Evolutionary conservation across 2,888 invertebrate species (phyloP).

Genomic region (Yponomeuta cagnagella): DNA sequence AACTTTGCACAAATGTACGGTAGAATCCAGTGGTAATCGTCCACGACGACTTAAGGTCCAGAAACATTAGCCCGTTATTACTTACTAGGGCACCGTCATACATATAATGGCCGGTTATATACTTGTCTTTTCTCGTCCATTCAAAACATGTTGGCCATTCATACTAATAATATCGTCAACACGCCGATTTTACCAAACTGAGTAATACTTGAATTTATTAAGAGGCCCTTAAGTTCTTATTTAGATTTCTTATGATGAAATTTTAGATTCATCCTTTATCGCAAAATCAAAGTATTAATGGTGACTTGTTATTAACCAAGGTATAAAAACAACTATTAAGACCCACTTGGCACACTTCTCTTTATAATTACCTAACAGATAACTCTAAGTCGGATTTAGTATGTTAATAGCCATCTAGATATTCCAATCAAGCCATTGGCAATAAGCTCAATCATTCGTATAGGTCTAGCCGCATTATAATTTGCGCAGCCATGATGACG

Average conservation of each 20-base stretch:
- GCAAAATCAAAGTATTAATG: background rate
- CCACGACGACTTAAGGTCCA: too few species aligned
- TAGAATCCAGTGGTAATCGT: too few species aligned
- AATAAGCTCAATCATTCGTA: conserved; percentile 3
- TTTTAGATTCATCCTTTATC: background rate
- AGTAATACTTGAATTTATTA: too few species aligned
- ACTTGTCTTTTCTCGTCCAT: too few species aligned
- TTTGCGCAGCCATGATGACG: background rate
- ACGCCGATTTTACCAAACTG: background rate
- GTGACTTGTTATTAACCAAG: background rate
- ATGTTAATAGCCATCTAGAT: background rate
- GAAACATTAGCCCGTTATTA: too few species aligned
- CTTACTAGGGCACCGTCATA: too few species aligned
- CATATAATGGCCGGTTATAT: too few species aligned
- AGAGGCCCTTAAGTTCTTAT: too few species aligned
- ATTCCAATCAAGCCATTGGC: conserved; percentile 2
- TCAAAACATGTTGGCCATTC: too few species aligned
- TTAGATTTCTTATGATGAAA: too few species aligned
- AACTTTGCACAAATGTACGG: too few species aligned
- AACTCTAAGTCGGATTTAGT: background rate
- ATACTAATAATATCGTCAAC: too few species aligned
- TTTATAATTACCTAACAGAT: background rate
- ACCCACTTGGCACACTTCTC: background rate
- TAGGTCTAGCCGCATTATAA: background rate
- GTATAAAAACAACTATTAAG: background rate